Evolutionary conservation across 2,113 vertebrate species (phyloP).

Genomic region (Axis porcinus): DNA sequence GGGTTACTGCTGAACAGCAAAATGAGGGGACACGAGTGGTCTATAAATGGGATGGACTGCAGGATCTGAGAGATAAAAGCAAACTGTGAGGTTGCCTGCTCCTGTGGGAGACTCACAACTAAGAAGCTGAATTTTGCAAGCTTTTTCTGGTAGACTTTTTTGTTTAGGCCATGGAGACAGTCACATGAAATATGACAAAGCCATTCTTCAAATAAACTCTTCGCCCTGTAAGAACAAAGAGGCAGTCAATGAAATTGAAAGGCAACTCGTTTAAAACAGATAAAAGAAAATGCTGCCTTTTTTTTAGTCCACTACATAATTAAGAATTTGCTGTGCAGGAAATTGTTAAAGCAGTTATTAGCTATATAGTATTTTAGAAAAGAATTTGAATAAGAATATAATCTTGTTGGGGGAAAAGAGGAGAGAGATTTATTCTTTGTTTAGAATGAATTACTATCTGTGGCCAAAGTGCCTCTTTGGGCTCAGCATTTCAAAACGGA

Average conservation of each 20-base stretch:
- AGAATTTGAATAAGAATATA: background rate
- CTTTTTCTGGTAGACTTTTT: conserved; percentile 1
- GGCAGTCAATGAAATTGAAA: conserved; percentile 28
- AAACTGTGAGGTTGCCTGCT: background rate
- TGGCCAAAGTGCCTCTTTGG: background rate
- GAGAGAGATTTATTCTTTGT: background rate
- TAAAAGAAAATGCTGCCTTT: conserved; percentile 27
- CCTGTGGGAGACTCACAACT: background rate
- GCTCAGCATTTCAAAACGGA: background rate
- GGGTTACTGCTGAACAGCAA: background rate
- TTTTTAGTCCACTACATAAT: background rate
- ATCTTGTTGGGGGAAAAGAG: background rate
- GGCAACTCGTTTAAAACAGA: conserved; percentile 35
- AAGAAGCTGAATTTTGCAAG: background rate
- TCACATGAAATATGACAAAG: background rate
- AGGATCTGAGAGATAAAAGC: background rate
- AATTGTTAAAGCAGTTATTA: conserved; percentile 28
- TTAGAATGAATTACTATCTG: conserved; percentile 13
- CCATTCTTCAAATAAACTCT: conserved; percentile 48
- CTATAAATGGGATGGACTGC: background rate
- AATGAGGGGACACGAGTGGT: background rate
- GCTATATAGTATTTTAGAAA: background rate
- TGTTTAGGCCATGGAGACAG: background rate
- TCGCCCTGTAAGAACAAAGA: conserved; percentile 23
- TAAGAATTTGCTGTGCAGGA: conserved; percentile 19